Conservation (phyloP, 2,113 vertebrate species). For the Brienomyrus longianalis region DNA sequence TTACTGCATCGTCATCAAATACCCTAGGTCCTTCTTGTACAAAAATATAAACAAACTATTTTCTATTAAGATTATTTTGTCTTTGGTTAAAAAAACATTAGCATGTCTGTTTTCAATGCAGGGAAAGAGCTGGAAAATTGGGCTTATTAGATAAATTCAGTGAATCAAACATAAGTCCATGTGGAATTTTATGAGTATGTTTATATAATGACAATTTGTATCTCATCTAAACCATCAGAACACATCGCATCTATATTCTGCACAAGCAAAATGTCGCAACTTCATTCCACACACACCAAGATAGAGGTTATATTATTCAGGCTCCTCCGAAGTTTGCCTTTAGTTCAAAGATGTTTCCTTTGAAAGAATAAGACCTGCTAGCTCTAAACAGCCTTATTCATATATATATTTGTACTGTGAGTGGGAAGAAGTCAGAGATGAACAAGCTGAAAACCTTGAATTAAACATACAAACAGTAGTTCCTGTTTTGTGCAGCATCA, state of each 20-base stretch:
- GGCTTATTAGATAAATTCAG: not conserved
- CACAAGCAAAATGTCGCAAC: not conserved
- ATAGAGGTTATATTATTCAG: not conserved
- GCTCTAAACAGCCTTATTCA: not conserved
- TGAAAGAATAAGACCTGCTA: not conserved
- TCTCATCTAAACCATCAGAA: not conserved
- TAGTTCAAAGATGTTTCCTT: not conserved
- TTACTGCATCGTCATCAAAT: not conserved
- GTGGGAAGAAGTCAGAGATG: not conserved
- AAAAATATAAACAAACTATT: not conserved
- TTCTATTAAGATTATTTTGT: not conserved
- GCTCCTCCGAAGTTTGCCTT: not conserved
- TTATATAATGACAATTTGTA: not conserved
- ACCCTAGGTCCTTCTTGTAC: not conserved
- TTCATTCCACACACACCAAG: not conserved
- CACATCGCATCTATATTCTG: not conserved
- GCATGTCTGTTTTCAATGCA: not conserved
- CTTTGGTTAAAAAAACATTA: not conserved
- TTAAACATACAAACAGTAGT: conserved; percentile 33
- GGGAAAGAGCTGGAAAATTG: not conserved
- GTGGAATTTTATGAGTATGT: not conserved
- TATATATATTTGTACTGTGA: not conserved
- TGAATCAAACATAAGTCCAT: not conserved
- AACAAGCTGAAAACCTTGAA: not conserved
- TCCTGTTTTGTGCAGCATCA: conserved; percentile 51